Conservation (phyloP, 2,113 vertebrate genomes). For the Typhlomys cinereus region DNA sequence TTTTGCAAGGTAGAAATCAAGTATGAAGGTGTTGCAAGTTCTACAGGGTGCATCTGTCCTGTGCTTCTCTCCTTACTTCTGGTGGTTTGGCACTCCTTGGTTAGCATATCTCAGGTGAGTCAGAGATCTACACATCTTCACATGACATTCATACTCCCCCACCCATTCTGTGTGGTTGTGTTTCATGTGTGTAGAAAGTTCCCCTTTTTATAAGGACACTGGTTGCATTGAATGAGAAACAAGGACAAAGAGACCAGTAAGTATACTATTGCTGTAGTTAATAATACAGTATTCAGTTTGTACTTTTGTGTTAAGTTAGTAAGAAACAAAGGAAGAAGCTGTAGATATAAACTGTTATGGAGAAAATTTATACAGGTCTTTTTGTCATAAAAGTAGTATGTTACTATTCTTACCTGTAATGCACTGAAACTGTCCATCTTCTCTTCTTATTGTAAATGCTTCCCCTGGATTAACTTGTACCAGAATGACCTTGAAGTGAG, state of each 20-base stretch:
- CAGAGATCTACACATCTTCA: not conserved
- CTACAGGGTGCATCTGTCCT: not conserved
- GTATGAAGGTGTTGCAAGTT: not conserved
- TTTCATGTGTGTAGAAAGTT: not conserved
- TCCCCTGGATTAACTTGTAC: conserved; percentile 99
- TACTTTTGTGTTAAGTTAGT: not conserved
- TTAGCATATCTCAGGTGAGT: not conserved
- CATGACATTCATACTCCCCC: not conserved
- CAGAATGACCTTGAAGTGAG: conserved; percentile 95
- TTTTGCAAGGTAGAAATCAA: not conserved
- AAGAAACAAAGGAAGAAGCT: conserved; percentile 11
- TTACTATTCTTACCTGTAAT: conserved; percentile 93
- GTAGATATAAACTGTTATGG: not conserved
- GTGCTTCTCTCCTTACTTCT: not conserved
- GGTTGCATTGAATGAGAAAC: not conserved
- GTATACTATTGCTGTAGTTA: not conserved
- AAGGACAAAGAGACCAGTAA: not conserved
- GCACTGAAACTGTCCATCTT: conserved; percentile 99
- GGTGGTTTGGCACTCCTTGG: not conserved
- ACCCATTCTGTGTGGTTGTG: not conserved
- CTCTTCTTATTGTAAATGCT: conserved; percentile 98
- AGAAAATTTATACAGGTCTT: not conserved
- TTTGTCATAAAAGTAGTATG: not conserved
- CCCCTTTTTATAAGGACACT: not conserved
- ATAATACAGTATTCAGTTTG: not conserved